Percentiles rank a stretch among this genome's conserved stretches.
Conservation (phyloP, 1,140 invertebrate genomes). For the Mylabris phalerata region DNA sequence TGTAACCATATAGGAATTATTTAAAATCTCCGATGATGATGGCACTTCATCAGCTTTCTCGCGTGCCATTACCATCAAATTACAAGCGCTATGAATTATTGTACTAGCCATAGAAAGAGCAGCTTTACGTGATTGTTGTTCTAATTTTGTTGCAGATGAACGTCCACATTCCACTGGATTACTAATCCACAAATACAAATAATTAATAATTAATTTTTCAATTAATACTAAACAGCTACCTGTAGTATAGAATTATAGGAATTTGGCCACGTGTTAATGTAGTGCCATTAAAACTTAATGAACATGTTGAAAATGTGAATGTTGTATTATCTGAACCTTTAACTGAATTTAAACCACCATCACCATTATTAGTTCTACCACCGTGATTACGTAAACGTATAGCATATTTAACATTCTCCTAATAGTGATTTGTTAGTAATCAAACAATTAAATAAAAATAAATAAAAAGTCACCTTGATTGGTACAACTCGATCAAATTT, state of each 20-base stretch:
- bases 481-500: constrained; percentile 85
- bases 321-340: constrained; percentile 88
- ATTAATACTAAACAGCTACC: constrained; percentile 30
- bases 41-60: constrained; percentile 52
- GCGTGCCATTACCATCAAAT: constrained; percentile 63
- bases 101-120: constrained; percentile 64
- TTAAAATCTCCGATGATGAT: constrained; percentile 50
- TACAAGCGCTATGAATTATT: constrained; percentile 64
- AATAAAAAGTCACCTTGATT: constrained; percentile 60
- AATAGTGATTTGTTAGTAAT: constrained; percentile 8
- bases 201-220: background rate
- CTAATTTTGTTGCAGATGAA: constrained; percentile 57
- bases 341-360: constrained; percentile 77
- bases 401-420: constrained; percentile 85
- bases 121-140: constrained; percentile 65
- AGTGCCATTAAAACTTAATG: constrained; percentile 91
- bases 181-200: constrained; percentile 37
- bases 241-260: constrained; percentile 88
- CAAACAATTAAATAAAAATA: background rate
- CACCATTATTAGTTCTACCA: constrained; percentile 87
- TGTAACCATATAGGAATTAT: constrained; percentile 53
- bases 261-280: constrained; percentile 91
- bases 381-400: constrained; percentile 84
- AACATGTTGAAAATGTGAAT: constrained; percentile 88
- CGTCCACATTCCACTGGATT: constrained; percentile 60